Evolutionary conservation across 2,888 invertebrate genomes (phyloP).

Genomic region (Galerucella calmariensis): DNA sequence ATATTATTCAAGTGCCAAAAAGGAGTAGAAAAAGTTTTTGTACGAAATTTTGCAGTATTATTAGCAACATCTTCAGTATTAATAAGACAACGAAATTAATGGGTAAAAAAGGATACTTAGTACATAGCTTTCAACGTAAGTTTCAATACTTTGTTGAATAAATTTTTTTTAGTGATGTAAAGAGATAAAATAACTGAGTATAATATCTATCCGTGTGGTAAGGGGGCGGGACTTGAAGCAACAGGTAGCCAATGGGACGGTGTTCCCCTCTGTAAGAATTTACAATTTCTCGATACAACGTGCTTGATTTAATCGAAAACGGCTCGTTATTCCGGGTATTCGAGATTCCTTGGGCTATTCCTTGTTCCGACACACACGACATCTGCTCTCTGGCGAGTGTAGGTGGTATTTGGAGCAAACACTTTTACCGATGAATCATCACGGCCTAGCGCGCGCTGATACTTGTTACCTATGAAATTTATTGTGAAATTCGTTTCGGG

Average conservation of each 20-base stretch:
- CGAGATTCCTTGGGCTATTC: conserved; percentile 38
- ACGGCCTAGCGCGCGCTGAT: not conserved
- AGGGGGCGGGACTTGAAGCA: conserved; percentile 59
- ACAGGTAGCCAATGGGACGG: conserved; percentile 62
- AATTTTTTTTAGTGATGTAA: not conserved
- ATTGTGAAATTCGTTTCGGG: conserved; percentile 36
- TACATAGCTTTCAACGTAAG: conserved; percentile 60
- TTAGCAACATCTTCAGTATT: conserved; percentile 22
- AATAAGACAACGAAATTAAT: conserved; percentile 44
- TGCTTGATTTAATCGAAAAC: conserved; percentile 45
- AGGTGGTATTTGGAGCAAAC: conserved; percentile 22
- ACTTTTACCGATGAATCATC: conserved; percentile 28
- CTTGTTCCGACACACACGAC: not conserved
- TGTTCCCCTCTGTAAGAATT: conserved; percentile 45
- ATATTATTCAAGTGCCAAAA: conserved; percentile 42
- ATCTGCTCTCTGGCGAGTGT: conserved; percentile 19
- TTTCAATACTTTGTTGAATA: conserved; percentile 31
- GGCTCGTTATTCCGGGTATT: conserved; percentile 42
- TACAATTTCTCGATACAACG: conserved; percentile 43
- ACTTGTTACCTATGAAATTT: conserved; percentile 28
- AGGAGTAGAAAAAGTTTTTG: conserved; percentile 21
- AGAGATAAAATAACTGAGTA: not conserved
- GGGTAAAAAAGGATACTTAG: conserved; percentile 54
- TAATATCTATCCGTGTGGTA: conserved; percentile 46
- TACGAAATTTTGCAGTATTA: conserved; percentile 39